These are phyloP conservation scores for Trichopria drosophilae DNA, from an alignment of 2,888 invertebrate species.

Conservation along the genomic window DNA sequence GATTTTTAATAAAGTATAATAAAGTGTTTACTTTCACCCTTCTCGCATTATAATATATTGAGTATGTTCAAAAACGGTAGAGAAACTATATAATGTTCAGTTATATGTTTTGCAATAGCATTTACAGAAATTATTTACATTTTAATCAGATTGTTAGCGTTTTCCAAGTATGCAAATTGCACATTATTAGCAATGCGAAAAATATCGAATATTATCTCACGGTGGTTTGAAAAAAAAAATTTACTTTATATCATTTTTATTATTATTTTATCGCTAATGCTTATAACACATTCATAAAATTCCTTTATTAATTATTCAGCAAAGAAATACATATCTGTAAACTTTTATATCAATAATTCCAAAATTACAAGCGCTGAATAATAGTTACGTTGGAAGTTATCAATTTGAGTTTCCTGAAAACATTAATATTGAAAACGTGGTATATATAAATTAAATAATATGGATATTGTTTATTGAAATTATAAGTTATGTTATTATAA, in stretches of 20 bases:
- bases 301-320: no score
- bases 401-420: neutral
- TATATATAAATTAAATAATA: neutral
- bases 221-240: no score
- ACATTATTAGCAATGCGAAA: neutral
- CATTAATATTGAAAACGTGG: neutral
- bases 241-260: neutral
- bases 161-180: neutral
- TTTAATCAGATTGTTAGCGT: neutral
- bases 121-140: neutral
- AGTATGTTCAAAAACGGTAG: no score
- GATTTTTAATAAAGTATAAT: no score
- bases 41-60: no score
- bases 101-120: neutral
- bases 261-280: neutral
- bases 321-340: no score
- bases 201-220: no score
- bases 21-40: no score
- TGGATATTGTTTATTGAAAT: neutral
- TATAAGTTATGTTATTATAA: neutral
- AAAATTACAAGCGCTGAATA: no score
- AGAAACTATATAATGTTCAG: no score
- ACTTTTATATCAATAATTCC: no score
- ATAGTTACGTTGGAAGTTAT: neutral
- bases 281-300: neutral